These are phyloP conservation scores for Varroa destructor DNA, from an alignment of 1,140 invertebrate genomes.

Conservation along the genomic window DNA sequence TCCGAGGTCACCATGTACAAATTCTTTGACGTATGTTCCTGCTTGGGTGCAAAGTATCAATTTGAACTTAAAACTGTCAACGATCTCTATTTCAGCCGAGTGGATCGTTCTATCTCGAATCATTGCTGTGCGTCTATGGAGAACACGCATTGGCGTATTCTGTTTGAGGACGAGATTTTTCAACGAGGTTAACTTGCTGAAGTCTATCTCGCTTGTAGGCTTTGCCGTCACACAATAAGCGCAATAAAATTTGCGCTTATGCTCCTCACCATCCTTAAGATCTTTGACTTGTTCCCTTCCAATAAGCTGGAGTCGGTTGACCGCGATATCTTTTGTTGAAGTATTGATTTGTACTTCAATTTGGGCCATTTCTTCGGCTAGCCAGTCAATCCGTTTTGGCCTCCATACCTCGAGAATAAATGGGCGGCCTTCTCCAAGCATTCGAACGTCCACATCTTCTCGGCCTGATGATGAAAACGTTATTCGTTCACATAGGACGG, in stretches of 20 bases:
- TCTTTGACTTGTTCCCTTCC: constrained; percentile 43
- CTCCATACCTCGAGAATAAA: constrained; percentile 68
- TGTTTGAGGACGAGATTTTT: constrained; percentile 36
- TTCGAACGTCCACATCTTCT: constrained; percentile 78
- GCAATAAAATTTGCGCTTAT: constrained; percentile 67
- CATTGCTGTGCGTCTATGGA: constrained; percentile 48
- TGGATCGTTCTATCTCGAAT: constrained; percentile 51
- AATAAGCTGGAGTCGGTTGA: constrained; percentile 33
- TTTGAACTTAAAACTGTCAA: constrained; percentile 45
- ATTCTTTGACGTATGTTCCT: constrained; percentile 89
- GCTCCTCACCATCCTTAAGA: constrained; percentile 71
- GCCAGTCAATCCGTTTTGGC: constrained; percentile 45
- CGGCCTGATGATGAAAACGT: constrained; percentile 76
- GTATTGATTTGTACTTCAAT: constrained; percentile 47
- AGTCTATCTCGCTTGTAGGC: constrained; percentile 40
- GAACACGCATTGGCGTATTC: constrained; percentile 51
- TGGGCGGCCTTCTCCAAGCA: constrained; percentile 43
- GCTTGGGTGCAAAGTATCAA: constrained; percentile 68
- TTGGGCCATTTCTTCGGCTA: constrained; percentile 31
- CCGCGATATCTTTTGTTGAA: constrained; percentile 40
- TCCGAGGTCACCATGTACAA: constrained; percentile 86
- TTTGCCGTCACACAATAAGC: constrained; percentile 55
- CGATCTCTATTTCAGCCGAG: constrained; percentile 45
- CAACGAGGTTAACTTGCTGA: constrained; percentile 43
- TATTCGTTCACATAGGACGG: constrained; percentile 35